Evolutionary conservation across 1,140 invertebrate genomes (phyloP), one percentile per base, ranked within the genome.

Genomic region (Cotesia typhae): DNA sequence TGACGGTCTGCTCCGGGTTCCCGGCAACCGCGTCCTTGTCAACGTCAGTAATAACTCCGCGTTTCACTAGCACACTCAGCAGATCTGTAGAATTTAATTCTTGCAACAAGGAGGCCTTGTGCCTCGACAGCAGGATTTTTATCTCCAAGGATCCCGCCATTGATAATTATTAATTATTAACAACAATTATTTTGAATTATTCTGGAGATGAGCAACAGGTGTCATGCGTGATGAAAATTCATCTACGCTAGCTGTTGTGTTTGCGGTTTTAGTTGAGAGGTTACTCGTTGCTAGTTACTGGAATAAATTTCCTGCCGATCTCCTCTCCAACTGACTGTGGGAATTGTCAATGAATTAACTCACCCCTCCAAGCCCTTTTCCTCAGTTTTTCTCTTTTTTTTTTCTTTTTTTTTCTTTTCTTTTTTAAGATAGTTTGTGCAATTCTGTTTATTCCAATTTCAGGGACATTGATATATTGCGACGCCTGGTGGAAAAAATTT

Each of bases 21-120:
- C 79, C 76, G 4, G 76, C 76, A 6, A 85, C 79, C 12, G 81
- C 79, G 67, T 83, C 80, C 70, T 80, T 79, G 67, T 86, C 84
- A 64, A 80, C 76, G 67, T 83, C 81, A 47, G 77, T 83, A 52
- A 86, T 83, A 52, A 85, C 80, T 70, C 83, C 81, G 64, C 83
- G 83, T 72, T 86, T 84, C 57, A 84, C 79, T 28, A 86, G 73
- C 60, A 80, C 80, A 67, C 77, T 74, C 35, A 85, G 76, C 10
- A 84, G 75, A 72, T 84, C 79, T n/a, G 82, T 83, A 47, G 75
- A 69, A 77, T 83, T 82, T 55, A 84, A 76, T 70, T 84, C 83
- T 60, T 77, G 77, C 41, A 81, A 76, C 10, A 84, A 68, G 4
- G 80, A 80, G 37, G 80, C 75, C 78, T 84, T 85, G 77, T 85